Conservation (phyloP, 2,113 vertebrate genomes). For the Macquaria australasica region DNA sequence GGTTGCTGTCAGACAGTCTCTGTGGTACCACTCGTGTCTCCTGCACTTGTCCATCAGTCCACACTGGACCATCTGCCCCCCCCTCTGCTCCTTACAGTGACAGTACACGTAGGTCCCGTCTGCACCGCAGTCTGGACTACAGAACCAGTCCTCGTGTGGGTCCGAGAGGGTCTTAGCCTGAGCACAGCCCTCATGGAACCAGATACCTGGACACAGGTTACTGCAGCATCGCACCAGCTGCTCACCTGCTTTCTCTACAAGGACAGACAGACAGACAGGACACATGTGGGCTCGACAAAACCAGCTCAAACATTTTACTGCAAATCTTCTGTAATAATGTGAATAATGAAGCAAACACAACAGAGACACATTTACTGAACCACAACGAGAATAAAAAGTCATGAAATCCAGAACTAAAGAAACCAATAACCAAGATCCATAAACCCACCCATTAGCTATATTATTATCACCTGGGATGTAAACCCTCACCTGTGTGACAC, state of each 20-base stretch:
- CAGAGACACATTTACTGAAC: no score
- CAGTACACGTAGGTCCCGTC: constrained; percentile 2
- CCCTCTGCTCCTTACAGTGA: constrained; percentile 5
- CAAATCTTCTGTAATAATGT: no score
- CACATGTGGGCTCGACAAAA: no score
- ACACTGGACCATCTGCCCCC: constrained; percentile 7
- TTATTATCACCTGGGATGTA: no score
- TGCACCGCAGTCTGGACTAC: background rate
- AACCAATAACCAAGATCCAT: no score
- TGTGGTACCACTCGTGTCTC: constrained; percentile 8
- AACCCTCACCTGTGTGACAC: no score
- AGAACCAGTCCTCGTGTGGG: background rate
- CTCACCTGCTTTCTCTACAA: background rate
- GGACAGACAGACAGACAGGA: background rate
- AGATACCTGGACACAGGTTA: background rate
- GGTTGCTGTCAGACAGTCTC: background rate
- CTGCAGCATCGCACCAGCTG: constrained; percentile 3
- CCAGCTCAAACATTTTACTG: no score
- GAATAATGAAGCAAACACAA: no score
- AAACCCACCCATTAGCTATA: no score
- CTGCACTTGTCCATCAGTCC: background rate
- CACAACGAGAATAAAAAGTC: no score
- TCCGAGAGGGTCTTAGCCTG: background rate
- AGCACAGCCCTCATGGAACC: background rate
- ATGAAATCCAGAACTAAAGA: no score